Base-by-base conservation (phyloP, 64 coral and sea anemone genomes). In the Porites australiensis region DNA sequence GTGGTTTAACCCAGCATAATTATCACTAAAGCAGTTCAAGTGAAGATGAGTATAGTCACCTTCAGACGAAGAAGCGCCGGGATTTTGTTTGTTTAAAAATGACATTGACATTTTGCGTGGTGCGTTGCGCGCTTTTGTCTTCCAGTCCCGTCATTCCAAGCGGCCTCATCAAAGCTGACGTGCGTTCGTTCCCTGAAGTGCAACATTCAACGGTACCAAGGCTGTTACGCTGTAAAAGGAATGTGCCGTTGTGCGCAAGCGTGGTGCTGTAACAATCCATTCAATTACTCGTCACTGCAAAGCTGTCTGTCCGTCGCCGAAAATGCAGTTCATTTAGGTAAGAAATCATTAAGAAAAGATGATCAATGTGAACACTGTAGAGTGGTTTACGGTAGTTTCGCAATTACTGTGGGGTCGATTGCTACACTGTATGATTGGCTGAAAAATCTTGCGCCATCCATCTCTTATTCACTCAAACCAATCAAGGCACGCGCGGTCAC, bases 191-290 rank as follows among this genome's bases (percentile, higher is more conserved):
- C 79, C n/a, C 1, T 20, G 8, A 64, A 16, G 60, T 83, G 79
- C 16, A 65, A 19, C 1, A 65, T 62, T 81, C 4, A 19, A 61
- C 44, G 9, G 4, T 82, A 62, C 55, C 64, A 82, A 64, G 89
- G 89, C 5, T 91, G 89, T 51, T 82, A 61, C 53, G 66, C 53
- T 2, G 46, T 72, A 8, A 18, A 84, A 16, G 89, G 89, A 10
- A 53, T 83, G 53, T 91, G 89, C 10, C 44, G 48, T 53, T 91
- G 89, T 23, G 67, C 19, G 6, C 21, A 81, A 58, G 89, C 89
- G 11, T 73, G 44, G 19, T 91, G 89, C 45, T 91, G 89, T 64
- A 52, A 75, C 21, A 91, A 91, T 75, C 89, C 89, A 7, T 91
- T 91, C 9, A 81, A 83, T 18, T 91, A 91, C 57, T 27, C 65